Conservation (phyloP, 2,888 invertebrate species). For the Drosophila eohydei region DNA sequence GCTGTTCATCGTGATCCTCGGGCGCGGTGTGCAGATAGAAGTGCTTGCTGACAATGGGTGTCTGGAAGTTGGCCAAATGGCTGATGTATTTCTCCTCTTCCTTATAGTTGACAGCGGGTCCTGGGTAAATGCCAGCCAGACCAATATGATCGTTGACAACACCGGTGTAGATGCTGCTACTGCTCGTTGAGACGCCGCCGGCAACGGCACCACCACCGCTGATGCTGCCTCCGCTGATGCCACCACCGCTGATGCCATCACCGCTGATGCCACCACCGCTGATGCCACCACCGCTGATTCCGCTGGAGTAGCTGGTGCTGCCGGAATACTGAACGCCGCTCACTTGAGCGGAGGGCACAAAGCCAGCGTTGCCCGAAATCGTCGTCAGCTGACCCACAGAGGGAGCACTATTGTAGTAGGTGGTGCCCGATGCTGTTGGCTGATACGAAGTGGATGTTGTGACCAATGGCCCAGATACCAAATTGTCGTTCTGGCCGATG, state of each 20-base stretch:
- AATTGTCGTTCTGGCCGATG: conserved; percentile 59
- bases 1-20: conserved; percentile 82
- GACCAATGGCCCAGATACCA: conserved; percentile 45
- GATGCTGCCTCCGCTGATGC: conserved; percentile 16
- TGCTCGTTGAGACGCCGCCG: conserved; percentile 3
- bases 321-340: conserved; percentile 11
- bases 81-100: conserved; percentile 69
- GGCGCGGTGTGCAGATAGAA: conserved; percentile 84
- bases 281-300: conserved; percentile 7
- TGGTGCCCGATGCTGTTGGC: conserved; percentile 68
- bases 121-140: conserved; percentile 53
- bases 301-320: conserved; percentile 24
- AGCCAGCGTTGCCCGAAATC: conserved; percentile 27
- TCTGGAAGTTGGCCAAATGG: conserved; percentile 71
- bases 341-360: conserved; percentile 33
- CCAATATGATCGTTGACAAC: conserved; percentile 52
- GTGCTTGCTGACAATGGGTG: conserved; percentile 81
- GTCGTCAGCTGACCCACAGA: conserved; percentile 56
- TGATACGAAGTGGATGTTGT: conserved; percentile 59
- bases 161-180: conserved; percentile 27
- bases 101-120: conserved; percentile 62
- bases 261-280: conserved; percentile 6
- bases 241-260: conserved; percentile 22
- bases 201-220: conserved; percentile 4
- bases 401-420: conserved; percentile 62